Conservation (phyloP, 2,797 vertebrate species). For the Galagoides demidoff region DNA sequence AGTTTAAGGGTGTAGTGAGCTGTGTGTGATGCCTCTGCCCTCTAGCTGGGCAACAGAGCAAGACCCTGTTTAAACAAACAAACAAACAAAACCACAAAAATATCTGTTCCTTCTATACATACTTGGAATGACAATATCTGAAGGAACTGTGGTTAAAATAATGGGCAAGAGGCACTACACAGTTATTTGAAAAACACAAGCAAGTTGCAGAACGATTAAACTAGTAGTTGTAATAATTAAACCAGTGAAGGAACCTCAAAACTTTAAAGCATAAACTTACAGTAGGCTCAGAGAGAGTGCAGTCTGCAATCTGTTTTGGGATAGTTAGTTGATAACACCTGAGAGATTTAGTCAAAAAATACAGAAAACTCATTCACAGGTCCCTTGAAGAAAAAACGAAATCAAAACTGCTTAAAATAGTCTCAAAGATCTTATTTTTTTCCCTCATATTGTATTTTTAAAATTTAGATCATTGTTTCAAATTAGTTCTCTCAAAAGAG, state of each 20-base stretch:
- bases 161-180: neutral
- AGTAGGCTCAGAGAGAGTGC: neutral
- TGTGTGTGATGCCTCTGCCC: neutral
- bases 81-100: neutral
- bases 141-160: neutral
- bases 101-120: neutral
- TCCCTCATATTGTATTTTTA: neutral
- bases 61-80: neutral
- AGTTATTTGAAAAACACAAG: constrained; percentile 39
- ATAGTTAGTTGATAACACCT: neutral
- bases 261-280: constrained; percentile 5
- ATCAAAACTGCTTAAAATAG: neutral
- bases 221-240: neutral
- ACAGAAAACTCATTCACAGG: neutral
- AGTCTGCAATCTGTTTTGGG: neutral
- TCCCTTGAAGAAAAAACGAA: neutral
- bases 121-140: neutral
- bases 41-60: neutral
- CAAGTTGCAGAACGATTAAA: neutral
- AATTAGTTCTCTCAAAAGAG: neutral
- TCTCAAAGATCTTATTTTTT: neutral
- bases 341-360: constrained; percentile 3
- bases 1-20: neutral
- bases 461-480: neutral
- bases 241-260: neutral